Conservation (phyloP, 2,797 vertebrate species). For the Sciurus vulgaris region DNA sequence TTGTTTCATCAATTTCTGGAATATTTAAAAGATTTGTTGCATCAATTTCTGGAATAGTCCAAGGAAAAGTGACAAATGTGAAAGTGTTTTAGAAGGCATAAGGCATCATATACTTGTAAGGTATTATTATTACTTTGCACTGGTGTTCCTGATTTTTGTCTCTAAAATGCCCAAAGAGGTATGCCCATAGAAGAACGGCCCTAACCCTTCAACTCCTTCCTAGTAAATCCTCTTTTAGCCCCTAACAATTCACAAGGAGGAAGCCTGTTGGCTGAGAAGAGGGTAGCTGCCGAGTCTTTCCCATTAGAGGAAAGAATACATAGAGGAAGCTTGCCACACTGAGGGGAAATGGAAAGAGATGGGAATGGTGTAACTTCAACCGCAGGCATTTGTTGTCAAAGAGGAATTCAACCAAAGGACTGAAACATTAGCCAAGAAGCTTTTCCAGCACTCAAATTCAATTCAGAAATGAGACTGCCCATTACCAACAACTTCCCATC, state of each 20-base stretch:
- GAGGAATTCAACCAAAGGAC: slow-evolving; percentile 62
- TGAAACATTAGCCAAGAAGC: slow-evolving; percentile 68
- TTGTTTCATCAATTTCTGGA: not conserved
- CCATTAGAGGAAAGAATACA: slow-evolving; percentile 51
- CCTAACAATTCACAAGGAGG: not conserved
- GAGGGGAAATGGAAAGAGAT: slow-evolving; percentile 63
- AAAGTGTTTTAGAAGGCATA: slow-evolving; percentile 42
- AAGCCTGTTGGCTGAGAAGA: not conserved
- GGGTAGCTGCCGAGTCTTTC: slow-evolving; percentile 17
- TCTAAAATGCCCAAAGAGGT: slow-evolving; percentile 10
- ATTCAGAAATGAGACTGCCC: slow-evolving; percentile 73
- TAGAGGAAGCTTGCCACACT: not conserved
- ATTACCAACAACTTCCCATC: slow-evolving; percentile 65
- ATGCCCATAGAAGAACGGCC: not conserved
- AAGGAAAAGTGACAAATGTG: slow-evolving; percentile 36
- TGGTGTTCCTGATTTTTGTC: not conserved
- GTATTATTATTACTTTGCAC: not conserved
- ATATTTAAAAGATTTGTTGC: not conserved
- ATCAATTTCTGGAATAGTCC: not conserved
- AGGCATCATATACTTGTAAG: not conserved
- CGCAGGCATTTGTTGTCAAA: slow-evolving; percentile 64
- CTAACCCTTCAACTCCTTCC: not conserved
- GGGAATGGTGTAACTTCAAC: slow-evolving; percentile 60
- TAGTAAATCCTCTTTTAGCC: not conserved
- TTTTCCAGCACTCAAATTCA: slow-evolving; percentile 76